A percentile compares a stretch with the other conserved stretches of the same genome.
Conservation (phyloP, 2,888 invertebrate genomes). For the Automeris io region DNA sequence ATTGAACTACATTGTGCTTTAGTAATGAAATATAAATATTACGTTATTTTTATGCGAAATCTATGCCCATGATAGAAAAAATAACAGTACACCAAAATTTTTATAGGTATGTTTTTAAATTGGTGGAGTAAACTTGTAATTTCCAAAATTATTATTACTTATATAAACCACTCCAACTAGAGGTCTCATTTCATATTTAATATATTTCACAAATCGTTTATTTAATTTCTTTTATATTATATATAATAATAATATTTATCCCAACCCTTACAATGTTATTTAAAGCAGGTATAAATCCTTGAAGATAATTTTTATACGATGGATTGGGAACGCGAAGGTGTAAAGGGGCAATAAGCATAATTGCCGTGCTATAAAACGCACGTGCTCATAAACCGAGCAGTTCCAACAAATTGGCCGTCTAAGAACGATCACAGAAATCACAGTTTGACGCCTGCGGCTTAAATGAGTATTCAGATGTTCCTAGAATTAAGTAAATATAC, state of each 20-base stretch:
- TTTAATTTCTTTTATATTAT: neutral
- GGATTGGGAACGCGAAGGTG: constrained; percentile 15
- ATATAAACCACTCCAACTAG: no score
- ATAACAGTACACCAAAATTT: no score
- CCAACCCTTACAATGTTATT: neutral
- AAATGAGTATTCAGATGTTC: constrained; percentile 25
- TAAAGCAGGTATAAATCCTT: neutral
- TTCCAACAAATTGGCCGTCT: constrained; percentile 38
- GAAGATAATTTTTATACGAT: constrained; percentile 1
- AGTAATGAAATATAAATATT: no score
- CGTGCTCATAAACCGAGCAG: constrained; percentile 38
- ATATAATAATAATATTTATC: neutral
- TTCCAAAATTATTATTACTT: no score
- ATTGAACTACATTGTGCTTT: no score
- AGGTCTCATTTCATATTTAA: no score
- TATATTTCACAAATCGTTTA: no score
- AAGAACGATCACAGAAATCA: constrained; percentile 41
- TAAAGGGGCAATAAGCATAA: constrained; percentile 34
- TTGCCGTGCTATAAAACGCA: constrained; percentile 43
- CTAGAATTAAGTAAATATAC: constrained; percentile 19
- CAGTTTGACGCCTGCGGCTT: constrained; percentile 14
- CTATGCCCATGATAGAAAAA: no score
- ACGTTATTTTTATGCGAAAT: no score
- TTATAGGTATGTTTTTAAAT: no score
- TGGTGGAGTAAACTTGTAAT: no score